These are phyloP conservation scores for Oceanodroma tethys DNA, from an alignment of 2,113 vertebrate species.

Conservation along the genomic window DNA sequence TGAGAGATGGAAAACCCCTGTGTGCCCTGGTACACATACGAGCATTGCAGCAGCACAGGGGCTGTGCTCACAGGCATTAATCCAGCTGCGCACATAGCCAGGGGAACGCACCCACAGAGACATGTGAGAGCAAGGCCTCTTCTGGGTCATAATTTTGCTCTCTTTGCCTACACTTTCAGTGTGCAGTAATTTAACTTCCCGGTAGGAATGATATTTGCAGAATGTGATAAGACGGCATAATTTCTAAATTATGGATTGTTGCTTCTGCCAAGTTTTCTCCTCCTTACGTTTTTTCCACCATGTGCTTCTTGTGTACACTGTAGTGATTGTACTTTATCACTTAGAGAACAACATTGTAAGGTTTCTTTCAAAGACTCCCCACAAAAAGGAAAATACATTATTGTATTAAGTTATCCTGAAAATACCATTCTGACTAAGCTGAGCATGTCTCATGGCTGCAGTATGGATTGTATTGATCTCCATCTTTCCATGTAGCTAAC, in stretches of 20 bases:
- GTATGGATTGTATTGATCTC: conserved; percentile 15
- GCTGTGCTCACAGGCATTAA: neutral
- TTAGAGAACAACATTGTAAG: neutral
- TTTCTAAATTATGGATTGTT: conserved; percentile 4
- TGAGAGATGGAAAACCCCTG: fast-evolving
- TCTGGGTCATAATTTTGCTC: neutral
- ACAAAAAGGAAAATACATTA: conserved; percentile 16
- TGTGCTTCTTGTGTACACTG: neutral
- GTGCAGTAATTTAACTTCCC: neutral
- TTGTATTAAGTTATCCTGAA: conserved; percentile 51
- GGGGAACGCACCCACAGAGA: neutral
- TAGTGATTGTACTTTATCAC: neutral
- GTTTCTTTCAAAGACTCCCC: conserved; percentile 26
- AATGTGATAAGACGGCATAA: neutral
- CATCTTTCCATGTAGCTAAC: conserved; percentile 1
- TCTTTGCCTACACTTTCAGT: neutral
- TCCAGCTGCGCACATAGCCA: neutral
- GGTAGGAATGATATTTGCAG: neutral
- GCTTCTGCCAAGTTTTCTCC: conserved; percentile 19
- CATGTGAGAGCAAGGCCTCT: neutral
- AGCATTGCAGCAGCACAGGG: neutral
- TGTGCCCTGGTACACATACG: neutral
- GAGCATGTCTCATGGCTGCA: conserved; percentile 30
- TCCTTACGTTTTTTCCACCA: neutral
- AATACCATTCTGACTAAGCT: conserved; percentile 7